Evolutionary conservation across 1,140 invertebrate species (phyloP), one percentile per base, ranked within the genome.

Genomic region (Archegozetes longisetosus): DNA sequence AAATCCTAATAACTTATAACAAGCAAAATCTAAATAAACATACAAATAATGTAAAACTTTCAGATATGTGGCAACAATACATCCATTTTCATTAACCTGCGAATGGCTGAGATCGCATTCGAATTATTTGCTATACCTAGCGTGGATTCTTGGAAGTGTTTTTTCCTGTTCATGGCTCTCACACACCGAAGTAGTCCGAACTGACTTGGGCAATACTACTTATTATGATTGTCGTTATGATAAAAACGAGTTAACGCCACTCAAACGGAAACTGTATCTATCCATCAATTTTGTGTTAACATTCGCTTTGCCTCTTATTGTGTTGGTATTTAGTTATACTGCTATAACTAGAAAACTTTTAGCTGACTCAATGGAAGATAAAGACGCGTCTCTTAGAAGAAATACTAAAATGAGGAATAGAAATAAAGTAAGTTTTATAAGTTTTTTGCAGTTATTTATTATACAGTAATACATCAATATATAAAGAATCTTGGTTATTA

Each of bases 221-320:
- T 55, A 55, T 25, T 55, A 55, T 25, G 54, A 55, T 23, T 55
- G 54, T 47, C 14, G n/a, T 20, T 55, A 55, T 25, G 54, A 55
- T 25, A n/a, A n/a, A n/a, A 55, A 40, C 24, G 54, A 23, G 22
- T 24, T 55, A 13, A 28, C n/a, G 1, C 25, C n/a, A 23, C 23
- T 47, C 2, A 32, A 55, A 25, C 24, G 12, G n/a, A 24, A 28
- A 2, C 12, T 55, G 13, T 55, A 29, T 47, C 27, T 55, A 28
- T 23, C 54, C n/a, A 22, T 28, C 12, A 55, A 55, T 47, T 17
- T 55, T 55, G 17, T 32, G 47, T 17, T 55, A 2, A 55, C 54
- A n/a, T 55, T 55, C 17, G n/a, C 23, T 17, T 23, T 55, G 17
- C 28, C 54, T 29, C 25, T 55, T 17, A 23, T 24, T 1, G 54